These are phyloP conservation scores for Leucophenga maculata DNA, from an alignment of 2,888 invertebrate genomes.

Conservation along the genomic window DNA sequence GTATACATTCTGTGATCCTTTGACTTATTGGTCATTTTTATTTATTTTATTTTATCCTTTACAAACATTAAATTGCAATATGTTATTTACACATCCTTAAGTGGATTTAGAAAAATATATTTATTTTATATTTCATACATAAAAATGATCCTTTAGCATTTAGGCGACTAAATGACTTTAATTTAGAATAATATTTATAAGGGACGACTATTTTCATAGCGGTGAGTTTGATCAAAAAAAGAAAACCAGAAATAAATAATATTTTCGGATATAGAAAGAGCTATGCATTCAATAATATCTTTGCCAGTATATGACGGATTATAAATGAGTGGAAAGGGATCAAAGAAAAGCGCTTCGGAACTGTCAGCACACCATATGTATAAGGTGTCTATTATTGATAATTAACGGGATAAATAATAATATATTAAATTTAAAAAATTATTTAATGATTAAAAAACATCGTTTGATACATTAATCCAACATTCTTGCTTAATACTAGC, in stretches of 20 bases:
- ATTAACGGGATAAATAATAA: too few relatives aligned
- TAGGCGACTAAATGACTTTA: slow-evolving; percentile 12
- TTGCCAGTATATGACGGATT: background rate
- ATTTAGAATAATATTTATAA: background rate
- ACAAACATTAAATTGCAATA: background rate
- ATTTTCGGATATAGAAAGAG: too few relatives aligned
- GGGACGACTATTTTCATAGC: slow-evolving; percentile 11
- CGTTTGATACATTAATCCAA: too few relatives aligned
- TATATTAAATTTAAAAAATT: too few relatives aligned
- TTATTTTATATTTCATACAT: slow-evolving; percentile 6
- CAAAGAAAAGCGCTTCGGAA: too few relatives aligned
- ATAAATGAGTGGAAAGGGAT: background rate
- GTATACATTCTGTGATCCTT: slow-evolving; percentile 5
- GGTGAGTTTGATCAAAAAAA: background rate
- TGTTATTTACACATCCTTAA: background rate
- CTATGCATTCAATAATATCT: background rate
- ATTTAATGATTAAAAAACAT: too few relatives aligned
- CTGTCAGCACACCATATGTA: too few relatives aligned
- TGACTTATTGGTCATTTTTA: background rate
- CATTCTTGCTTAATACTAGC: too few relatives aligned
- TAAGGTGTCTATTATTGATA: too few relatives aligned
- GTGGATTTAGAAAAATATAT: background rate
- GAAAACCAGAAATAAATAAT: too few relatives aligned
- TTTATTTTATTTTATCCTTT: slow-evolving; percentile 12
- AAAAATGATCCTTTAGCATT: background rate